Base-by-base conservation (phyloP, 2,113 vertebrate genomes). In the Sceloporus undulatus region DNA sequence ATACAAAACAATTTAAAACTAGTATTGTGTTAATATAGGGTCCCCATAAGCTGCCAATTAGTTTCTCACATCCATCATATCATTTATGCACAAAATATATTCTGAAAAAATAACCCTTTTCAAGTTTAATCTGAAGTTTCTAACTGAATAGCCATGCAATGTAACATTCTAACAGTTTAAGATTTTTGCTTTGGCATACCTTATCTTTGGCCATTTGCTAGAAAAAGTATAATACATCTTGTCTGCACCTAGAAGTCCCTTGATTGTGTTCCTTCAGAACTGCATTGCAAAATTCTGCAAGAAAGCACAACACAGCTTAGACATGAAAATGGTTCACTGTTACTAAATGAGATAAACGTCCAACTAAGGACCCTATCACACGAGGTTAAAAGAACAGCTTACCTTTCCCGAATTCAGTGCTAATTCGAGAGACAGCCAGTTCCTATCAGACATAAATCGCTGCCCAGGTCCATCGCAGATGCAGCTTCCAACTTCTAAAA, bases 1-100 rank as follows among this genome's bases (percentile, higher is more conserved):
- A 92, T 91, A 34, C 0, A 81, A 68, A 79, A 71, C 16, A 94
- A 85, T 79, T 83, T 88, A 76, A 89, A 93, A 76, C 65, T 84
- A 38, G 21, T 56, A 81, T 85, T 84, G 84, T 91, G 85, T 48
- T 91, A 81, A 1, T 21, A 82, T 52, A 59, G 85, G 82, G 91
- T 11, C 81, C 82, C 48, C 59, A 83, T 40, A 94, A 85, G 73
- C 85, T 76, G 2, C 77, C 87, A 84, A 34, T 71, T 29, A 77
- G 54, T 10, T 56, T 88, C 34, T 74, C 65, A 78, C n/a, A 78
- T 84, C 65, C 38, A 77, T n/a, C 48, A 70, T 38, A 74, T 54
- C 9, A 70, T n/a, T 9, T 48, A 85, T 87, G 82, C 52, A 48
- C 82, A 89, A 77, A 82, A 90, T 34, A 89, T 52, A 92, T 93